Conservation (phyloP, 2,888 invertebrate genomes). For the Halictus ligatus region DNA sequence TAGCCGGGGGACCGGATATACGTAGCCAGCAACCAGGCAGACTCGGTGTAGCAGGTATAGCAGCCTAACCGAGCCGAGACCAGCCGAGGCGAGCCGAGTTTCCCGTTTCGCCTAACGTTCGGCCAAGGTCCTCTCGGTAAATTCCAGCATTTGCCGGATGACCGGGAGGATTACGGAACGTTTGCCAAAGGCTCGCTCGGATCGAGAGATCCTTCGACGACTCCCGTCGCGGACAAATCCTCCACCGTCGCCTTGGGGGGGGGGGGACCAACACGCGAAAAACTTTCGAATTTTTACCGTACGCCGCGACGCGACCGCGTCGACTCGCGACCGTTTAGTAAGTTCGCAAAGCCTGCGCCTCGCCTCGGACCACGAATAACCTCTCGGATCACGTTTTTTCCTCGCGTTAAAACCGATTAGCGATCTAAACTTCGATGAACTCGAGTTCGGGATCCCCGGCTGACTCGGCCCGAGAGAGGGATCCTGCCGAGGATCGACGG, state of each 20-base stretch:
- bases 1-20: constrained; percentile 45
- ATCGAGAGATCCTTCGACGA: background rate
- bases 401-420: constrained; percentile 70
- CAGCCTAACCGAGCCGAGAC: background rate
- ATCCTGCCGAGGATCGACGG: constrained; percentile 71
- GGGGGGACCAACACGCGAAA: background rate
- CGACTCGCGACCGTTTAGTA: background rate
- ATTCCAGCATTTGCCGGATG: background rate
- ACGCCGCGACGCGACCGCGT: background rate
- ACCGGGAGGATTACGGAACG: background rate
- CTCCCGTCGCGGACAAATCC: background rate
- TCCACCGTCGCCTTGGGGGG: background rate
- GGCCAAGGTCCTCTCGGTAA: background rate
- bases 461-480: constrained; percentile 35
- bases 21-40: background rate
- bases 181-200: background rate
- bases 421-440: constrained; percentile 74
- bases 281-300: constrained; percentile 2
- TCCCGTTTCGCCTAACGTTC: background rate
- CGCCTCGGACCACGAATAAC: background rate
- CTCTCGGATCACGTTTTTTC: background rate
- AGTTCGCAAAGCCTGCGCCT: background rate
- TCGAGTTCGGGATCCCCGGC: constrained; percentile 58
- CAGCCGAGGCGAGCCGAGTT: background rate
- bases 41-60: background rate